Conservation (phyloP, 2,113 vertebrate species). For the Nycticebus coucang region DNA sequence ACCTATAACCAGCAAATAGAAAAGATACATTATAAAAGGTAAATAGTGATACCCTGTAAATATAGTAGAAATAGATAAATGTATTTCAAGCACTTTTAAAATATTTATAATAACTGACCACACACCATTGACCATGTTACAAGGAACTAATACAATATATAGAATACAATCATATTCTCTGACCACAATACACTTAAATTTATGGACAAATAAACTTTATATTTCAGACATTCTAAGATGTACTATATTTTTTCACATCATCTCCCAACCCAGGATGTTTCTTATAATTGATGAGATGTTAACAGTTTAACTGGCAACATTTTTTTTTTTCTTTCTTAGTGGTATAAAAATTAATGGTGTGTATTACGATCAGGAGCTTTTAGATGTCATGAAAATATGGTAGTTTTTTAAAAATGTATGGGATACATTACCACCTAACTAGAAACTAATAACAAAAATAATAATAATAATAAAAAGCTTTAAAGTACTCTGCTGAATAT, state of each 20-base stretch:
- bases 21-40: not conserved
- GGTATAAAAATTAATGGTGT: slow-evolving; percentile 27
- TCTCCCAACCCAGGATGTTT: slow-evolving; percentile 50
- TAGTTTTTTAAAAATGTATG: not conserved
- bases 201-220: not conserved
- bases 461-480: slow-evolving; percentile 17
- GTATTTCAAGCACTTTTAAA: slow-evolving; percentile 20
- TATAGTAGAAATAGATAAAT: not conserved
- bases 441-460: slow-evolving; percentile 62
- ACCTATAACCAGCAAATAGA: not conserved
- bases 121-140: not conserved
- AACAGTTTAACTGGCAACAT: not conserved
- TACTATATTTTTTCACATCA: not conserved
- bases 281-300: not conserved
- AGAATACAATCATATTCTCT: not conserved
- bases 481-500: slow-evolving; percentile 29
- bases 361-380: not conserved
- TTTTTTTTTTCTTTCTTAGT: not conserved
- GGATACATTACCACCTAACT: slow-evolving; percentile 6
- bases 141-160: not conserved
- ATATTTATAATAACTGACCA: not conserved
- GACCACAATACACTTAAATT: not conserved
- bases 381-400: slow-evolving; percentile 12
- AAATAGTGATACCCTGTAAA: not conserved
- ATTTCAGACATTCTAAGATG: slow-evolving; percentile 30